Conservation (phyloP, 2,888 invertebrate species). For the Ophion ventricosus region DNA sequence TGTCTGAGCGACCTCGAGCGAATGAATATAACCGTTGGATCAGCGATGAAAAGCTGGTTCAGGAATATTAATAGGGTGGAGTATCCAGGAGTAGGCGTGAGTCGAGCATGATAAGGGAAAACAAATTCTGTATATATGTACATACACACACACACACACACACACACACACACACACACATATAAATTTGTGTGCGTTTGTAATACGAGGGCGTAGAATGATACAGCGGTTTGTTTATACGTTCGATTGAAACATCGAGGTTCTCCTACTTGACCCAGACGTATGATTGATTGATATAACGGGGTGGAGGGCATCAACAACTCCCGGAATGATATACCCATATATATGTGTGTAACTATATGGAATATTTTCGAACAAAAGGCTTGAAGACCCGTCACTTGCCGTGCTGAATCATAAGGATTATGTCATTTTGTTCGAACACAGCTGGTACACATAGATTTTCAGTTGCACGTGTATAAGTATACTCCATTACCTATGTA, state of each 20-base stretch:
- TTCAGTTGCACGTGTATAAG: neutral
- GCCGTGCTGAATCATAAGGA: neutral
- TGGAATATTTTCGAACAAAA: neutral
- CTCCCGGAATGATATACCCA: neutral
- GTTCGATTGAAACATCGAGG: conserved; percentile 58
- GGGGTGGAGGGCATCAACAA: neutral
- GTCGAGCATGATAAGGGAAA: too few species aligned
- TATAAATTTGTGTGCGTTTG: neutral
- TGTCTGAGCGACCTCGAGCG: too few species aligned
- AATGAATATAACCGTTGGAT: too few species aligned
- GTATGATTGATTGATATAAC: conserved; percentile 57
- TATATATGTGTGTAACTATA: neutral
- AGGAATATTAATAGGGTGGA: too few species aligned
- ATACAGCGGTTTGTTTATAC: conserved; percentile 54
- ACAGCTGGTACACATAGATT: neutral
- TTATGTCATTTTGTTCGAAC: neutral
- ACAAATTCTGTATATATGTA: too few species aligned
- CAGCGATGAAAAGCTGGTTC: too few species aligned
- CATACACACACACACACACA: too few species aligned
- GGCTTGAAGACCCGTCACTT: neutral
- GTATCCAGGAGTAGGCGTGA: too few species aligned
- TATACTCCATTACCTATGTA: too few species aligned
- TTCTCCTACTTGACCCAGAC: conserved; percentile 48
- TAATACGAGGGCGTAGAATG: conserved; percentile 40
- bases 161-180: too few species aligned